Conservation (phyloP, 1,140 invertebrate species). For the Drosophila sp. region DNA sequence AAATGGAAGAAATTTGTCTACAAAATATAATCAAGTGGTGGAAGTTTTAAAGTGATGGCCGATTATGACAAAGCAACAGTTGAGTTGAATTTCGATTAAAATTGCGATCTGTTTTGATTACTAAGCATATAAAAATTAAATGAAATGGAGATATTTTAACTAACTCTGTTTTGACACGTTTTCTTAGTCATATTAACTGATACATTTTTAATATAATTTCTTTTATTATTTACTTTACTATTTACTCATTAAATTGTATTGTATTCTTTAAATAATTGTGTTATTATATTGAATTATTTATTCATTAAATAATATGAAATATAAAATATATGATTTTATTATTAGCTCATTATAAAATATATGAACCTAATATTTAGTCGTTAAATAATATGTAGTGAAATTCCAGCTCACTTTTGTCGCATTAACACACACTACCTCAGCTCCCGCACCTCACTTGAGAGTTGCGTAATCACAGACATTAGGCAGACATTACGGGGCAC, state of each 20-base stretch:
- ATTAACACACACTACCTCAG: conserved; percentile 12
- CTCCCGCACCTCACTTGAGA: not conserved
- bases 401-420: conserved; percentile 1
- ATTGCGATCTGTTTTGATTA: no score
- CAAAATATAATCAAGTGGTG: conserved; percentile 2
- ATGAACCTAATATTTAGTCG: no score
- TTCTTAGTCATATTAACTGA: no score
- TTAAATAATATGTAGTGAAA: conserved; percentile 15
- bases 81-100: no score
- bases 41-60: not conserved
- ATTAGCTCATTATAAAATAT: no score
- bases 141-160: no score
- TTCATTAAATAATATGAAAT: no score
- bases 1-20: not conserved
- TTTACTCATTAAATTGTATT: not conserved
- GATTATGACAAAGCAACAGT: no score
- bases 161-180: not conserved
- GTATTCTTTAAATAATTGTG: conserved; percentile 14
- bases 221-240: not conserved
- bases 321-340: no score
- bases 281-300: no score
- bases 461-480: conserved; percentile 29
- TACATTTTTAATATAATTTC: no score
- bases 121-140: no score
- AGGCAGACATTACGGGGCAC: conserved; percentile 5